Evolutionary conservation across 2,113 vertebrate species (phyloP), one percentile per base, ranked within the genome.

Genomic region (Chauna torquata): DNA sequence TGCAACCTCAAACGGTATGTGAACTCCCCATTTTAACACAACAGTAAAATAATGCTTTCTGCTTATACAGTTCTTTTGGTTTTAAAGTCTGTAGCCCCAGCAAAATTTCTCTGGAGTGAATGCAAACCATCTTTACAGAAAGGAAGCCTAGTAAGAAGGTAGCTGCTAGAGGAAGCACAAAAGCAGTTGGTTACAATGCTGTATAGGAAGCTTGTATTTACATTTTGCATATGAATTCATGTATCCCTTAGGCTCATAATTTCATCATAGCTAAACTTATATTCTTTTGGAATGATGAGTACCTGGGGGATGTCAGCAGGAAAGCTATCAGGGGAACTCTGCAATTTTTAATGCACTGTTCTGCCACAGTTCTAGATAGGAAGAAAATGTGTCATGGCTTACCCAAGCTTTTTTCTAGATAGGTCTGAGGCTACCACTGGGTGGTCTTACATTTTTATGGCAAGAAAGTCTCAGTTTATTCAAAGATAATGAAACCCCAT

Each of bases 101-200:
- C 3, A 93, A 62, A 75, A 92, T 71, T 78, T 90, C 16, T 79
- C 57, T 82, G 22, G 19, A 57, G 20, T 55, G 75, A 75, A 64
- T 8, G 34, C 19, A 81, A 93, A 13, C 18, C 19, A 76, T 6
- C 19, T 65, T 88, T 36, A 74, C 9, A 45, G 20, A 89, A 61
- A 9, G 8, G 66, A 91, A 85, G 5, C 5, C 81, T 71, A 72
- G 28, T 68, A 57, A 86, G 88, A 69, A 24, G 10, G 15, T 66
- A 61, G 11, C 23, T 68, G 6, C 4, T 55, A 64, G 77, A 12
- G 27, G 40, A 74, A 54, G 8, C 0, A 0, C 20, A 62, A 24
- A 83, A 34, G 16, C 6, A 44, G 12, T 36, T 47, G 22, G 24
- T 8, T 45, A 50, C 8, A 59, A 38, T 34, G 24, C 6, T 34